Conservation (phyloP, 1,140 invertebrate species). For the Lasaia peninsularis region DNA sequence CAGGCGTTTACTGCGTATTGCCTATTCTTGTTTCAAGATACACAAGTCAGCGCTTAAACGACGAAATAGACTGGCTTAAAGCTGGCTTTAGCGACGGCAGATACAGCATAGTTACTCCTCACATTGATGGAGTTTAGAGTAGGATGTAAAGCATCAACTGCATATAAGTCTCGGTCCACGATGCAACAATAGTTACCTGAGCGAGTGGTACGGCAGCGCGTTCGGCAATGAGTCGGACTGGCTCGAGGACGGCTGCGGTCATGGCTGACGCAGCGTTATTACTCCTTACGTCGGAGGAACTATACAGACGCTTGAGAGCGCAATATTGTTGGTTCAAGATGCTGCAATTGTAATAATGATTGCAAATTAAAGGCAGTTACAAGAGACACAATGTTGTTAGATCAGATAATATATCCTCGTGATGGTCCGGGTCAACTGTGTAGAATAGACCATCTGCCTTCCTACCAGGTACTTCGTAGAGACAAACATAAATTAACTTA, state of each 20-base stretch:
- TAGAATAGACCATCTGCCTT: too few relatives aligned
- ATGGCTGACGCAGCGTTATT: constrained; percentile 48
- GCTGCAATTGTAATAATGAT: constrained; percentile 22
- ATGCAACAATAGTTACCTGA: constrained; percentile 32
- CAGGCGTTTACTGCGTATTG: too few relatives aligned
- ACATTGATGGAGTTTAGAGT: neutral
- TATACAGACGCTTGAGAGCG: constrained; percentile 47
- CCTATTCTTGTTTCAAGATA: too few relatives aligned
- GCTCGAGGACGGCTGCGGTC: constrained; percentile 38
- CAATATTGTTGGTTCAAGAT: constrained; percentile 57
- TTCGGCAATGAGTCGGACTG: constrained; percentile 26
- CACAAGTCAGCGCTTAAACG: too few relatives aligned
- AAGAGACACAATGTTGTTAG: too few relatives aligned
- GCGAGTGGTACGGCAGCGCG: constrained; percentile 20
- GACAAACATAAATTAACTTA: too few relatives aligned
- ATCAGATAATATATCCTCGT: too few relatives aligned
- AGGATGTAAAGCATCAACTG: too few relatives aligned
- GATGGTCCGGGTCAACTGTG: too few relatives aligned
- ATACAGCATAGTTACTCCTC: neutral
- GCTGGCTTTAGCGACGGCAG: neutral
- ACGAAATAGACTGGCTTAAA: neutral
- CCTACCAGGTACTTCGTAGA: too few relatives aligned
- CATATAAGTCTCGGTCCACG: neutral
- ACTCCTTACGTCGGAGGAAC: constrained; percentile 40
- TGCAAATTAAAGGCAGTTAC: constrained; percentile 1